Evolutionary conservation across 2,797 vertebrate genomes (phyloP).

Genomic region (Characodon lateralis): DNA sequence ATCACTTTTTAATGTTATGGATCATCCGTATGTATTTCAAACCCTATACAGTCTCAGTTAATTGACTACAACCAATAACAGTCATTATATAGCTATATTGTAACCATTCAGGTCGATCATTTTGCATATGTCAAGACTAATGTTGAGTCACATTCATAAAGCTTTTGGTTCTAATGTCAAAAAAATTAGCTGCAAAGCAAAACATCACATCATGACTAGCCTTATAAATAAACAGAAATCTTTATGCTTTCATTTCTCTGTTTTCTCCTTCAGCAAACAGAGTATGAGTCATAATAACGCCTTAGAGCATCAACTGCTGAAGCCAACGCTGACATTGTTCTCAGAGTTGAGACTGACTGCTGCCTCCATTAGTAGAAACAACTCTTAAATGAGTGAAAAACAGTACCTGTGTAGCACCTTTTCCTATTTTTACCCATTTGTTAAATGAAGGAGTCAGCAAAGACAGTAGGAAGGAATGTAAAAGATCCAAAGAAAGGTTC

Average conservation of each 20-base stretch:
- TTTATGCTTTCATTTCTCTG: neutral
- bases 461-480: conserved; percentile 5
- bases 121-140: neutral
- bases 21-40: neutral
- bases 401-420: neutral
- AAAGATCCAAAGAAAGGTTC: neutral
- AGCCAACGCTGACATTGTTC: neutral
- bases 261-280: neutral
- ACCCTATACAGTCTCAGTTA: neutral
- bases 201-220: neutral
- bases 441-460: conserved; percentile 22
- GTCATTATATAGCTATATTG: neutral
- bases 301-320: neutral
- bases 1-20: neutral
- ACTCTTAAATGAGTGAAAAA: too few species aligned
- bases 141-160: neutral
- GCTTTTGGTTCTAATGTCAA: neutral
- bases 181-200: neutral
- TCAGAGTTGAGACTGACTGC: neutral
- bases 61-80: neutral
- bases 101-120: neutral
- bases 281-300: neutral
- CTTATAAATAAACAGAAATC: neutral
- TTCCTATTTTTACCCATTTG: neutral
- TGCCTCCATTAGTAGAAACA: neutral